Percentiles rank a stretch among this genome's conserved stretches.
These are phyloP conservation scores for Oncorhynchus gorbuscha DNA, from an alignment of 2,113 vertebrate species.

Conservation along the genomic window DNA sequence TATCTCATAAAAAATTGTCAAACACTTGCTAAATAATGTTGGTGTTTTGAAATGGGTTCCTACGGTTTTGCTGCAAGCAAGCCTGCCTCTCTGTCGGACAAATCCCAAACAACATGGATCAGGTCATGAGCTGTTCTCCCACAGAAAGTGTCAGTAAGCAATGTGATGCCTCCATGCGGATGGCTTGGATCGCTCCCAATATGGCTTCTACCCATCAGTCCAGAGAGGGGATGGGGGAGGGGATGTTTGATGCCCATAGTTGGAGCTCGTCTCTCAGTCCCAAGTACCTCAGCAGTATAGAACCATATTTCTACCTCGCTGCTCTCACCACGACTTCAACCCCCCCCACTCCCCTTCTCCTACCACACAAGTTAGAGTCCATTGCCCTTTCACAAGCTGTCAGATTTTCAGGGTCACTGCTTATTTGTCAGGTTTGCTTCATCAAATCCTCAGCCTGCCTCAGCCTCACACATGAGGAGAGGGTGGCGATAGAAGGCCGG, in stretches of 20 bases:
- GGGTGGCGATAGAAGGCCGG: background rate
- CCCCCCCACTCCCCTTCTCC: too few species aligned
- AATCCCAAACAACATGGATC: background rate
- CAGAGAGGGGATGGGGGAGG: background rate
- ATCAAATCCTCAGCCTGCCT: background rate
- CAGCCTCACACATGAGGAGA: background rate
- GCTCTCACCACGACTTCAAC: too few species aligned
- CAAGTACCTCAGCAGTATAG: background rate
- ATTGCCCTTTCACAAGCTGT: background rate
- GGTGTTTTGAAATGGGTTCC: background rate
- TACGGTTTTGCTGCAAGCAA: background rate
- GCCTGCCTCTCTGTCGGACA: conserved; percentile 4
- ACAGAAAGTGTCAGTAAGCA: background rate
- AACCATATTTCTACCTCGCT: background rate
- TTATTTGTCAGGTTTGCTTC: background rate
- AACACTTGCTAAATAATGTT: conserved; percentile 52
- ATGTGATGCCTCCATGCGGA: background rate
- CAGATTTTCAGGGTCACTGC: conserved; percentile 1
- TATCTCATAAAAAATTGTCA: conserved; percentile 40
- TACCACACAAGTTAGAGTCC: too few species aligned
- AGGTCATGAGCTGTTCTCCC: background rate
- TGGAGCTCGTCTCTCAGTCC: background rate
- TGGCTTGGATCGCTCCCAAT: conserved; percentile 23
- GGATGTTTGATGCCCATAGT: background rate
- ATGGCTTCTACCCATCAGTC: conserved; percentile 7